Conservation (phyloP, 2,113 vertebrate genomes). For the Sminthopsis crassicaudata region DNA sequence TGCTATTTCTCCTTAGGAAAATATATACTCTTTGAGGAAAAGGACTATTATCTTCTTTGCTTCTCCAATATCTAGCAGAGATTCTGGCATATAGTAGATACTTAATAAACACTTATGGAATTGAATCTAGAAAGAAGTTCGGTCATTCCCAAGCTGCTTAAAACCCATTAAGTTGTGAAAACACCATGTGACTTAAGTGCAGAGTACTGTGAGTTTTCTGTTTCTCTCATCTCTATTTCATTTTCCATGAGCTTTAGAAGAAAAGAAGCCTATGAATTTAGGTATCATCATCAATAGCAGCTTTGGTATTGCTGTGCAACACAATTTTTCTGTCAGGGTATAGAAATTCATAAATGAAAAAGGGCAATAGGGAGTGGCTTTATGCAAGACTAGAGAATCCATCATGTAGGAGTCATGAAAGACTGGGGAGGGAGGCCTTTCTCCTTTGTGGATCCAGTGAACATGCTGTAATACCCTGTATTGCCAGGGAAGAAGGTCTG, state of each 20-base stretch:
- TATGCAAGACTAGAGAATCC: conserved; percentile 52
- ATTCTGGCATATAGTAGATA: neutral
- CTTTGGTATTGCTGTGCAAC: conserved; percentile 18
- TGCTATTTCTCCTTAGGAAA: neutral
- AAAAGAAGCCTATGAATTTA: conserved; percentile 38
- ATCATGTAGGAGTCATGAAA: conserved; percentile 11
- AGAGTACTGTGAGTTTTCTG: conserved; percentile 54
- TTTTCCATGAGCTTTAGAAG: conserved; percentile 23
- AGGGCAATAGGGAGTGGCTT: conserved; percentile 11
- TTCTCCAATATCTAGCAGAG: neutral
- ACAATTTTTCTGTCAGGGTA: neutral
- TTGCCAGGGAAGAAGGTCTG: conserved; percentile 48
- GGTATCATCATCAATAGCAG: neutral
- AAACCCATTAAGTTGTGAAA: conserved; percentile 66
- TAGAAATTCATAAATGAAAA: conserved; percentile 21
- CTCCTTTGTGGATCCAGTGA: conserved; percentile 49
- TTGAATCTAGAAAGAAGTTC: conserved; percentile 49
- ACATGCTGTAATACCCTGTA: neutral
- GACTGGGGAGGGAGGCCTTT: conserved; percentile 35
- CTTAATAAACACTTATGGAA: neutral
- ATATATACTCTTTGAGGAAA: neutral
- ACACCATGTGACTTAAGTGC: conserved; percentile 54
- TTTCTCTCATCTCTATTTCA: conserved; percentile 24
- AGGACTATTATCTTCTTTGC: neutral
- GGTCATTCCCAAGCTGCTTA: conserved; percentile 62